A percentile compares a stretch with the other conserved stretches of the same genome.
Evolutionary conservation across 1,140 invertebrate species (phyloP).

Genomic region (Panagrolaimus sp.): DNA sequence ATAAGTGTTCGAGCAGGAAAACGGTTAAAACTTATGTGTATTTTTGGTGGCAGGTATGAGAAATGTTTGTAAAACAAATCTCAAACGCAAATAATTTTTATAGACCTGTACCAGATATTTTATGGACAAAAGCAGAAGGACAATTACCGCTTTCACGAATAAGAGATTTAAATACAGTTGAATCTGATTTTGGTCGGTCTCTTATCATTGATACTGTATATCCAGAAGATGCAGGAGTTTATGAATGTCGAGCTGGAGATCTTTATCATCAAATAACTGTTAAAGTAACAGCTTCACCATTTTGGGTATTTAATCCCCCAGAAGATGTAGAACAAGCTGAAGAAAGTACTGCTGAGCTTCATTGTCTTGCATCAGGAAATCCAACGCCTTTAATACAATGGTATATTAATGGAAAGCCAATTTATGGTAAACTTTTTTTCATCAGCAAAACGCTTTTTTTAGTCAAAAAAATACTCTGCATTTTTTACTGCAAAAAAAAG

Average conservation of each 20-base stretch:
- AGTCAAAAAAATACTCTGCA: too few relatives aligned
- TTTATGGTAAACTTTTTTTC: slow-evolving; percentile 33
- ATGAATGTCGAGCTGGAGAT: slow-evolving; percentile 33
- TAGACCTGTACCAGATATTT: slow-evolving; percentile 33
- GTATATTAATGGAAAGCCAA: slow-evolving; percentile 81
- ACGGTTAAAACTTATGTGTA: slow-evolving; percentile 44
- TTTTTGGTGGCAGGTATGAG: slow-evolving; percentile 42
- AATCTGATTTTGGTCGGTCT: slow-evolving; percentile 35
- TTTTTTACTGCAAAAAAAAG: too few relatives aligned
- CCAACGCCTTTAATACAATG: slow-evolving; percentile 85
- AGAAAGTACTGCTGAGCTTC: slow-evolving; percentile 78
- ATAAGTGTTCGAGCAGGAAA: slow-evolving; percentile 40
- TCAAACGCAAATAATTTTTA: slow-evolving; percentile 10
- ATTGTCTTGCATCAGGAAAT: slow-evolving; percentile 77
- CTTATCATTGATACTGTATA: slow-evolving; percentile 45
- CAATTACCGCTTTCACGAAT: slow-evolving; percentile 37
- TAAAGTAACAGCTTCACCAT: slow-evolving; percentile 68
- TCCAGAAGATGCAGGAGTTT: slow-evolving; percentile 41
- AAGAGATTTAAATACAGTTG: slow-evolving; percentile 25
- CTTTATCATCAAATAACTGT: slow-evolving; percentile 36
- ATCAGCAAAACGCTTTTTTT: too few relatives aligned
- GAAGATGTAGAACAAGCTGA: slow-evolving; percentile 80
- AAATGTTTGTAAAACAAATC: neutral
- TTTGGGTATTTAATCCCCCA: slow-evolving; percentile 79
- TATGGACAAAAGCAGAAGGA: slow-evolving; percentile 41